Evolutionary conservation across 2,113 vertebrate genomes (phyloP).

Genomic region (Tenebrosternarchus preto): DNA sequence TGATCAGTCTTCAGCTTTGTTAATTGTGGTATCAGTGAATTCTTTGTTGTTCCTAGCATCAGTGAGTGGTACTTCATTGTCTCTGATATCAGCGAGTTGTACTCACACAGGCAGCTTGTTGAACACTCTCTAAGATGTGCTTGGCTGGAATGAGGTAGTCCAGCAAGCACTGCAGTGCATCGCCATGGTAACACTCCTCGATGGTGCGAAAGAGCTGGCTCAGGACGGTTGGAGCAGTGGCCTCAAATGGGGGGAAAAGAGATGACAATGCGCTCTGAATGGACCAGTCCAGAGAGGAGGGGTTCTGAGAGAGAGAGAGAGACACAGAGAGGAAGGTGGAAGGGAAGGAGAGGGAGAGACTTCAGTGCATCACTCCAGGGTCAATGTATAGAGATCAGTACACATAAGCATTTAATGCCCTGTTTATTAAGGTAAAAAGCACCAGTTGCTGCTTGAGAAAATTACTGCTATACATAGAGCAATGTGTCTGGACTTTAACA

Average conservation of each 20-base stretch:
- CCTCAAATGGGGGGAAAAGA: slow-evolving; percentile 90
- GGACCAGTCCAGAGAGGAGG: slow-evolving; percentile 82
- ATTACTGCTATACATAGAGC: neutral
- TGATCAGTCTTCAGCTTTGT: too few species aligned
- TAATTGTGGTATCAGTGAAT: too few species aligned
- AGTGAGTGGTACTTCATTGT: neutral
- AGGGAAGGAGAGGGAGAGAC: neutral
- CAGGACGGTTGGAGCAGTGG: slow-evolving; percentile 85
- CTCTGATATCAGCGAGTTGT: neutral
- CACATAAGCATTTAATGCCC: neutral
- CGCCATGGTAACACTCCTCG: slow-evolving; percentile 84
- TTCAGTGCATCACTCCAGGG: neutral
- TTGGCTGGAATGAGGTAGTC: slow-evolving; percentile 93
- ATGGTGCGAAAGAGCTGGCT: slow-evolving; percentile 91
- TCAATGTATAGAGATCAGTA: neutral
- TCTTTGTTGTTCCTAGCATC: neutral
- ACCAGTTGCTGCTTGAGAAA: neutral
- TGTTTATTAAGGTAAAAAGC: neutral
- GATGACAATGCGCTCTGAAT: slow-evolving; percentile 86
- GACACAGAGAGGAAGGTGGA: neutral
- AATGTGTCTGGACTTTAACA: slow-evolving; percentile 1
- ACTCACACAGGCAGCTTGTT: slow-evolving; percentile 92
- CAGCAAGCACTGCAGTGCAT: slow-evolving; percentile 87
- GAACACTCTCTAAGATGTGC: slow-evolving; percentile 87
- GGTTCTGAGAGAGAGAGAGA: slow-evolving; percentile 70